Evolutionary conservation across 2,888 invertebrate genomes (phyloP).

Genomic region (Drosophila bunnanda): DNA sequence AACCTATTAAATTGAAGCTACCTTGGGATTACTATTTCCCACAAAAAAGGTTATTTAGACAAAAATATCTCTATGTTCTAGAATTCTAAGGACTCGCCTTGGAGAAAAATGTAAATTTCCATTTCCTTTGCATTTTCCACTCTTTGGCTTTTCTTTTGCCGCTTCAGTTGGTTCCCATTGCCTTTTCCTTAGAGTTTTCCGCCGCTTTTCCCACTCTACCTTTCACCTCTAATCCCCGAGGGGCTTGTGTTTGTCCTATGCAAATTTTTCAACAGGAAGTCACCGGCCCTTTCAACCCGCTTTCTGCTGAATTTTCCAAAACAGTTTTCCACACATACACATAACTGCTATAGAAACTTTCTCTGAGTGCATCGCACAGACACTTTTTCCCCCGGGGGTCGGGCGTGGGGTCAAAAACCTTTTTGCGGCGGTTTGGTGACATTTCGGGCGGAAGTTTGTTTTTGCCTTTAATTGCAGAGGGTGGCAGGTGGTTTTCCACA

Average conservation of each 20-base stretch:
- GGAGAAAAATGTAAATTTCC: conserved; percentile 28
- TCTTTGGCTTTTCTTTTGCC: conserved; percentile 20
- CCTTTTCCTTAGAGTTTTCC: conserved; percentile 12
- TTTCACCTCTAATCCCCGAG: conserved; percentile 13
- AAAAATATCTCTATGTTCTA: not conserved
- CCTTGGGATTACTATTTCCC: not conserved
- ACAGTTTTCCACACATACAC: not conserved
- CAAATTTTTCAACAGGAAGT: conserved; percentile 57
- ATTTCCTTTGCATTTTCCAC: conserved; percentile 15
- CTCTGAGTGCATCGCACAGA: not conserved
- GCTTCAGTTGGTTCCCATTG: conserved; percentile 52
- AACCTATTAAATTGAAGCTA: not conserved
- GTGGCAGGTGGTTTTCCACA: conserved; percentile 16
- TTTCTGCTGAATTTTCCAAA: conserved; percentile 1
- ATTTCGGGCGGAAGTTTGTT: conserved; percentile 69
- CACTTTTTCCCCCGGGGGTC: not conserved
- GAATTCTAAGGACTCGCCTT: conserved; percentile 16
- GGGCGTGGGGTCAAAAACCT: conserved; percentile 72
- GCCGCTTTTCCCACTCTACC: not conserved
- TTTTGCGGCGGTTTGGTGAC: conserved; percentile 63
- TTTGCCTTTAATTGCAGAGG: conserved; percentile 63
- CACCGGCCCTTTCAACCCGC: conserved; percentile 9
- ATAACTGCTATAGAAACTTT: not conserved
- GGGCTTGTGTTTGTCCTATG: conserved; percentile 60
- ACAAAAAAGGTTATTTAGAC: not conserved